Evolutionary conservation across 2,113 vertebrate genomes (phyloP).

Genomic region (Philantomba maxwellii): DNA sequence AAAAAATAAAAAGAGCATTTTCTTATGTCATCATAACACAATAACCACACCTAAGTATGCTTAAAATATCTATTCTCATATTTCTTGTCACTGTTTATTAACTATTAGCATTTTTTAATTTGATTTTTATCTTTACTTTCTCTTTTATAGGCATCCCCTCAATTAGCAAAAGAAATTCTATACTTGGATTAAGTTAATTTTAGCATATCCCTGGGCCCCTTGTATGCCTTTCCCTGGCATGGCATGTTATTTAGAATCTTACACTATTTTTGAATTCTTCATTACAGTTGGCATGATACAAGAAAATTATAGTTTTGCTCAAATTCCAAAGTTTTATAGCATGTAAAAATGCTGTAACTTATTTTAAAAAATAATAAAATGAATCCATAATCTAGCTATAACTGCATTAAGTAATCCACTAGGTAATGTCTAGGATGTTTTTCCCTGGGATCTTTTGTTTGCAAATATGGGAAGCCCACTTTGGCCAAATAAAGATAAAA

Average conservation of each 20-base stretch:
- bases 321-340: constrained; percentile 30
- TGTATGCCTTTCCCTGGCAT: not conserved
- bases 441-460: not conserved
- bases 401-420: not conserved
- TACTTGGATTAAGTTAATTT: constrained; percentile 26
- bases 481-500: not conserved
- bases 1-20: not conserved
- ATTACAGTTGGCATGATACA: constrained; percentile 1
- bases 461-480: not conserved
- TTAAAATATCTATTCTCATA: constrained; percentile 17
- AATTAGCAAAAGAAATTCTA: constrained; percentile 30
- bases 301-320: constrained; percentile 29
- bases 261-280: not conserved
- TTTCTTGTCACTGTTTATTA: not conserved
- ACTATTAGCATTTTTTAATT: constrained; percentile 1
- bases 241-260: constrained; percentile 27
- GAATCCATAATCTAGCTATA: not conserved
- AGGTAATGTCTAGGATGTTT: not conserved
- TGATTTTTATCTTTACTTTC: not conserved
- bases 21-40: not conserved
- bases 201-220: not conserved
- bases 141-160: not conserved
- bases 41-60: not conserved
- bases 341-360: not conserved
- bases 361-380: not conserved